Conservation (phyloP, 2,888 invertebrate species). For the Tricholauxania praeusta region DNA sequence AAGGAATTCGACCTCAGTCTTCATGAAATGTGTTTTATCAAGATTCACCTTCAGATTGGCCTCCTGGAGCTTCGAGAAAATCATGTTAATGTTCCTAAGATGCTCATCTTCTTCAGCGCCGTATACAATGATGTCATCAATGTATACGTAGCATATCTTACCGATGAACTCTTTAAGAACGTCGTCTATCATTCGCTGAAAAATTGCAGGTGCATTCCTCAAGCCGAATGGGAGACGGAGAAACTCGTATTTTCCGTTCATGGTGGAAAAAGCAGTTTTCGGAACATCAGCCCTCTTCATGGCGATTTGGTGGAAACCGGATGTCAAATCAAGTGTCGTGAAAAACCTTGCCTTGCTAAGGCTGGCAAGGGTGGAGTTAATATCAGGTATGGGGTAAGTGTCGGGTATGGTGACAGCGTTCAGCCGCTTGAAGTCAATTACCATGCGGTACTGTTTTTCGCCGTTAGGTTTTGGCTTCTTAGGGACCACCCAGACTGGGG, state of each 20-base stretch:
- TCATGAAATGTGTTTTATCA: too few relatives aligned
- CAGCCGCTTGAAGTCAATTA: too few relatives aligned
- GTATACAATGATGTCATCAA: not conserved
- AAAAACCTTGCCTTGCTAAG: not conserved
- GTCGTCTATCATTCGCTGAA: too few relatives aligned
- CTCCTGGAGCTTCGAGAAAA: too few relatives aligned
- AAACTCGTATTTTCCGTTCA: not conserved
- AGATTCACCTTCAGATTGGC: too few relatives aligned
- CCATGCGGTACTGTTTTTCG: too few relatives aligned
- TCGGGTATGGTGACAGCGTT: constrained; percentile 1
- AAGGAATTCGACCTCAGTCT: too few relatives aligned
- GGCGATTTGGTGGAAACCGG: not conserved
- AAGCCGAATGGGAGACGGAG: constrained; percentile 9
- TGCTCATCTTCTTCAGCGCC: too few relatives aligned
- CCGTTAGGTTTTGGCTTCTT: too few relatives aligned
- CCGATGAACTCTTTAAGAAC: not conserved
- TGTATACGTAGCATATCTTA: not conserved
- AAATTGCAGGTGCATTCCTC: constrained; percentile 15
- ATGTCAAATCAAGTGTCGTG: constrained; percentile 6
- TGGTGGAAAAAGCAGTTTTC: not conserved
- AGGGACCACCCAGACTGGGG: too few relatives aligned
- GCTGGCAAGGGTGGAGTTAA: not conserved
- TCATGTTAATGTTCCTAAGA: too few relatives aligned
- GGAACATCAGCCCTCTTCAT: not conserved
- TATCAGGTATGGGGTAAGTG: constrained; percentile 13